These are phyloP conservation scores for Paracyprichromis sp. DNA, from an alignment of 2,113 vertebrate genomes.

Conservation along the genomic window DNA sequence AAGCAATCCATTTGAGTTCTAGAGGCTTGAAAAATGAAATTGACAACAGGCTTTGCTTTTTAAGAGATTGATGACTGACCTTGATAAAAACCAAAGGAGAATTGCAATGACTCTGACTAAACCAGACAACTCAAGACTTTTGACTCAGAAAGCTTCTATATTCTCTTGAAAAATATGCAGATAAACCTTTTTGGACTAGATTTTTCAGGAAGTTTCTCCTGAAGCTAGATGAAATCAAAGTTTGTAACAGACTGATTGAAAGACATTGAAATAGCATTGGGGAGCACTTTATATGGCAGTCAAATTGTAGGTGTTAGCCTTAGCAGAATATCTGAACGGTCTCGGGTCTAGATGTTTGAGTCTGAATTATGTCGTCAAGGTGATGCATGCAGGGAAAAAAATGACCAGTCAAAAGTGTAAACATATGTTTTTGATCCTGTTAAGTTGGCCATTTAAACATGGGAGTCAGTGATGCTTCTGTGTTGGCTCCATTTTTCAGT, in stretches of 20 bases:
- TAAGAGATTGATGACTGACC: neutral
- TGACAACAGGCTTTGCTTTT: neutral
- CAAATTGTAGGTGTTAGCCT: neutral
- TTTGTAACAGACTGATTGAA: accelerated
- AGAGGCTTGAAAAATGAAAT: neutral
- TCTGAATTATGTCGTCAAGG: neutral
- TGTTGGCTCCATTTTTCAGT: neutral
- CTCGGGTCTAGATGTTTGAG: neutral
- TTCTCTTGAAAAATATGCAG: neutral
- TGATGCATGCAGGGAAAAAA: neutral
- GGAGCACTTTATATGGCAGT: neutral
- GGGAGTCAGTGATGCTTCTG: neutral
- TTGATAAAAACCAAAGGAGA: neutral
- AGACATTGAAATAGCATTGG: neutral
- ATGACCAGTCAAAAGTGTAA: neutral
- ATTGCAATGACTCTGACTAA: neutral
- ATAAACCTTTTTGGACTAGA: neutral
- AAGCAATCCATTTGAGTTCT: neutral
- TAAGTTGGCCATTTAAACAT: neutral
- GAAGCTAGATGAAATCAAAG: neutral
- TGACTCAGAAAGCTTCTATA: neutral
- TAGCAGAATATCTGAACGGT: neutral
- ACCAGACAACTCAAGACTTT: neutral
- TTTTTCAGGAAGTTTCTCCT: neutral
- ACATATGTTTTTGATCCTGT: neutral